phyloP scores from a whole-genome alignment of 2,797 vertebrate genomes.

The Xerus rutilus region DNA sequence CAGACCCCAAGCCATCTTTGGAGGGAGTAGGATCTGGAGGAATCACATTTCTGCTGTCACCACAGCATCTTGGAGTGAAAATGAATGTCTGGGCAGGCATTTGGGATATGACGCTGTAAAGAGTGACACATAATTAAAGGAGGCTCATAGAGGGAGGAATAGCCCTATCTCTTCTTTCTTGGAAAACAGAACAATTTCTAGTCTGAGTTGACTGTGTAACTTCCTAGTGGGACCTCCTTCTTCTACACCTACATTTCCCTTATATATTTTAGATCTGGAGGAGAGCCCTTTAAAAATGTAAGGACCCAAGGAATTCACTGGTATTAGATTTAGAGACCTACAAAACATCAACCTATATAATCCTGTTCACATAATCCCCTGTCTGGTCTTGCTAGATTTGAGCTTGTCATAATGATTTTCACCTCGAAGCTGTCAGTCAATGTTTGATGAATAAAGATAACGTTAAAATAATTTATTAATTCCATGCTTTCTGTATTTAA shows the following conservation, averaged over 20 bases:
- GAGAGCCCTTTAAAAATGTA: background rate
- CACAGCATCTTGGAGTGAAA: constrained; percentile 26
- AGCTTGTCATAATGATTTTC: background rate
- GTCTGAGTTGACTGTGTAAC: background rate
- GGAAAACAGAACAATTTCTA: background rate
- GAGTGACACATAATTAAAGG: background rate
- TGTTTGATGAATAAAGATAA: background rate
- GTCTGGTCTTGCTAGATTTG: background rate
- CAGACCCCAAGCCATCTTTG: background rate
- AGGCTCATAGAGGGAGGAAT: background rate
- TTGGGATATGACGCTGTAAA: background rate
- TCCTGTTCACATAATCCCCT: accelerated
- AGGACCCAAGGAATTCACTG: background rate
- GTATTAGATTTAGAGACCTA: background rate
- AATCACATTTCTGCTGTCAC: constrained; percentile 67
- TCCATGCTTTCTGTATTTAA: background rate
- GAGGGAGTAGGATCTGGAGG: background rate
- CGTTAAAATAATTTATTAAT: background rate
- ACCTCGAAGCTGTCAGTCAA: background rate
- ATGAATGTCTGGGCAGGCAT: constrained; percentile 43
- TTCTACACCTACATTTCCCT: background rate
- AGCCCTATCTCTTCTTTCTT: background rate
- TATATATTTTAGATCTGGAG: background rate
- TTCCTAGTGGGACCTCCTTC: background rate
- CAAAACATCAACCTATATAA: background rate